A percentile compares a stretch with the other conserved stretches of the same genome.
Evolutionary conservation across 2,113 vertebrate species (phyloP).

Genomic region (Embiotoca jacksoni): DNA sequence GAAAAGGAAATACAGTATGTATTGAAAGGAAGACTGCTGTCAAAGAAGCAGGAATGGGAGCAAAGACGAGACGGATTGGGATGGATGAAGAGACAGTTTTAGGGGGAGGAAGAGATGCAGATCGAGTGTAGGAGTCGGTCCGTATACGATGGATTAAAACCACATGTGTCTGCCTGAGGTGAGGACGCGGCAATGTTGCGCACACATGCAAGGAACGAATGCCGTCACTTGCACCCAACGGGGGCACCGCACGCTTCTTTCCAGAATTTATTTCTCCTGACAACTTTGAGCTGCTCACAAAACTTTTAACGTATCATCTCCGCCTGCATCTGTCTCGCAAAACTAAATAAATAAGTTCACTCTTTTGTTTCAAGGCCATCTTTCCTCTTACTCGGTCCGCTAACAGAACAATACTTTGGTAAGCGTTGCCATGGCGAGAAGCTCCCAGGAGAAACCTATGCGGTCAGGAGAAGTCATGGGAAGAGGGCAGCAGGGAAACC

Average conservation of each 20-base stretch:
- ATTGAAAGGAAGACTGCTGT: constrained; percentile 49
- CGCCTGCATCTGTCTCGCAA: constrained; percentile 29
- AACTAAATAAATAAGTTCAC: constrained; percentile 58
- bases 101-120: constrained; percentile 46
- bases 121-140: constrained; percentile 63
- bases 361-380: constrained; percentile 49
- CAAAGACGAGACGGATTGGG: constrained; percentile 44
- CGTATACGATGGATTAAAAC: constrained; percentile 71
- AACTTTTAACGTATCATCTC: constrained; percentile 56
- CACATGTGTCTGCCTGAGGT: constrained; percentile 81
- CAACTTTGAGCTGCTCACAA: constrained; percentile 60
- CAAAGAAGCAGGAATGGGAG: constrained; percentile 49
- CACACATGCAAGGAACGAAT: constrained; percentile 70
- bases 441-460: constrained; percentile 68
- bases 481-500: constrained; percentile 57
- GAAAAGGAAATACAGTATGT: constrained; percentile 38
- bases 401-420: constrained; percentile 63
- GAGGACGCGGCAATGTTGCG: constrained; percentile 67
- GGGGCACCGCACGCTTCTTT: constrained; percentile 57
- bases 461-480: constrained; percentile 68
- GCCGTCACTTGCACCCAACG: constrained; percentile 72
- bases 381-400: constrained; percentile 33
- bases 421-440: constrained; percentile 72
- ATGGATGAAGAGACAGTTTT: constrained; percentile 59
- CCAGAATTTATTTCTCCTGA: constrained; percentile 56